Conservation (phyloP, 35 echinoderm and acorn worm species). For the Lytechinus pictus region DNA sequence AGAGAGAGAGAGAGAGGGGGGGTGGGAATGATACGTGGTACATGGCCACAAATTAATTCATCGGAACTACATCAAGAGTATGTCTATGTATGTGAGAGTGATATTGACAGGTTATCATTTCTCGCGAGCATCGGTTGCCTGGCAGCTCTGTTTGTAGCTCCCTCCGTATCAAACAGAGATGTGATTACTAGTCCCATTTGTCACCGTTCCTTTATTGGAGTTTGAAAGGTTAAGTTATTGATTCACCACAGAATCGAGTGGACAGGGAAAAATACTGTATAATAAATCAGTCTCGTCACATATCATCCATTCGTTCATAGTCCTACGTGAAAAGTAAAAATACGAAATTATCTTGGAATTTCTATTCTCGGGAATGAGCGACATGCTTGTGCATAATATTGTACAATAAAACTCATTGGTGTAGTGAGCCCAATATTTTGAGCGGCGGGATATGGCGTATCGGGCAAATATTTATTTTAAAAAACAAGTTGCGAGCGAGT, state of each 20-base stretch:
- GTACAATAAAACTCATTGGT: too few relatives aligned
- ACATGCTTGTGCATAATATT: too few relatives aligned
- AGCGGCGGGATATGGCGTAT: too few relatives aligned
- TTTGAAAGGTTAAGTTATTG: conserved; percentile 14
- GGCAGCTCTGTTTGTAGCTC: neutral
- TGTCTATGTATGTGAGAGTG: neutral
- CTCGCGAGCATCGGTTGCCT: neutral
- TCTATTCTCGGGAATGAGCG: too few relatives aligned
- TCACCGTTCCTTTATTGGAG: neutral
- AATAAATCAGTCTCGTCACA: neutral
- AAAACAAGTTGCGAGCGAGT: too few relatives aligned
- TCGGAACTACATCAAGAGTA: neutral
- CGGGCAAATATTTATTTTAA: too few relatives aligned
- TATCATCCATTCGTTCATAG: too few relatives aligned
- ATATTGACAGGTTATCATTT: neutral
- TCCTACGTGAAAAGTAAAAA: too few relatives aligned
- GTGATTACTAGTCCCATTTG: neutral
- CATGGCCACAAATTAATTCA: neutral
- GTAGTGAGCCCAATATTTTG: too few relatives aligned
- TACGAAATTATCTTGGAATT: too few relatives aligned
- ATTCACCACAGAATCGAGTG: neutral
- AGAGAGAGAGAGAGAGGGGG: neutral
- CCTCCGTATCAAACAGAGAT: neutral
- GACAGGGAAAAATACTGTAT: neutral
- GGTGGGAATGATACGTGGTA: neutral